Conservation (phyloP, 2,797 vertebrate genomes). For the Thunnus albacares region DNA sequence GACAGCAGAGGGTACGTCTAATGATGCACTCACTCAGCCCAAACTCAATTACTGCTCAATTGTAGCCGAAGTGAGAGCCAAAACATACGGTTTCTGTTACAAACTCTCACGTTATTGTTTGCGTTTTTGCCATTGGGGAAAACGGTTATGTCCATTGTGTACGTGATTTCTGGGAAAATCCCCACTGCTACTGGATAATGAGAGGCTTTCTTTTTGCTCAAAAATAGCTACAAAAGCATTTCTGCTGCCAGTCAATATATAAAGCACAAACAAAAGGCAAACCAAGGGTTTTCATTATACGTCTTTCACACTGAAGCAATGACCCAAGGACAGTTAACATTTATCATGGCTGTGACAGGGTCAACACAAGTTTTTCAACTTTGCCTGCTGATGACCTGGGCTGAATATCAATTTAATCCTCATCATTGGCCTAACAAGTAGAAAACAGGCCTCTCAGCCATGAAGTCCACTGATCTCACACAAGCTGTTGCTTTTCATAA, state of each 20-base stretch:
- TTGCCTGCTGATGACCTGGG: slow-evolving; percentile 3
- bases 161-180: slow-evolving; percentile 74
- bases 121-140: slow-evolving; percentile 19
- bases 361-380: slow-evolving; percentile 17
- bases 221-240: slow-evolving; percentile 70
- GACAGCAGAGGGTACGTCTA: slow-evolving; percentile 30
- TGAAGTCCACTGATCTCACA: neutral
- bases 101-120: slow-evolving; percentile 59
- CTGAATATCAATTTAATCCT: neutral
- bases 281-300: slow-evolving; percentile 43
- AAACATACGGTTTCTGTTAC: slow-evolving; percentile 15
- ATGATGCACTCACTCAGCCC: slow-evolving; percentile 38
- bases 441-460: no score
- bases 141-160: slow-evolving; percentile 60
- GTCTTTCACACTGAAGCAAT: slow-evolving; percentile 33
- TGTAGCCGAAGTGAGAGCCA: slow-evolving; percentile 49
- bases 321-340: slow-evolving; percentile 38
- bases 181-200: slow-evolving; percentile 71
- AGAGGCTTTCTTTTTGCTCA: slow-evolving; percentile 67
- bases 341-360: slow-evolving; percentile 20
- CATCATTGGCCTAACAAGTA: neutral
- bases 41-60: slow-evolving; percentile 60
- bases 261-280: slow-evolving; percentile 63
- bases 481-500: neutral
- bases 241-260: slow-evolving; percentile 51